Conservation (phyloP, 2,888 invertebrate genomes). For the Thereva nobilitata region DNA sequence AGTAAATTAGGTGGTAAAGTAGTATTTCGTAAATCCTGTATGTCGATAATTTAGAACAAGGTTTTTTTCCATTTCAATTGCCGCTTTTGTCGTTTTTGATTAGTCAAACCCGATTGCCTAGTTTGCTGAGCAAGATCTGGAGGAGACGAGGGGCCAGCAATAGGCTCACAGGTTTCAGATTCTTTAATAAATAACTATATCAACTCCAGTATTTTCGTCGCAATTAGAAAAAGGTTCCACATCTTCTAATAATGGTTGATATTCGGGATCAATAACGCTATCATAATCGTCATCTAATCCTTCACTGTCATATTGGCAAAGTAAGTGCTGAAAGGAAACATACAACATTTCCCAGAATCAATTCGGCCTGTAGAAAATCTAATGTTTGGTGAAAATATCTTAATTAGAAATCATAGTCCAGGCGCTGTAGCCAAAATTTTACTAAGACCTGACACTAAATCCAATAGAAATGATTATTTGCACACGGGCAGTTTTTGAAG, state of each 20-base stretch:
- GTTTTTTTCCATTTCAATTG: constrained; percentile 25
- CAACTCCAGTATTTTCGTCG: constrained; percentile 5
- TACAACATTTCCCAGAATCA: no score
- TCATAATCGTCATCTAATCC: constrained; percentile 24
- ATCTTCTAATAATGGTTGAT: constrained; percentile 17
- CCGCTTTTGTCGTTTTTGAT: constrained; percentile 11
- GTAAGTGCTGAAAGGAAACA: no score
- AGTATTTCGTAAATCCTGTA: constrained; percentile 18
- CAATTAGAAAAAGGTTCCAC: constrained; percentile 12
- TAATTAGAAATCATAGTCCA: no score
- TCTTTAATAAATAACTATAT: constrained; percentile 16
- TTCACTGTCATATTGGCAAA: constrained; percentile 16
- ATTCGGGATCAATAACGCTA: constrained; percentile 21
- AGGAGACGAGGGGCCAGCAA: neutral
- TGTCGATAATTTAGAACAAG: neutral
- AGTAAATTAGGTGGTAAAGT: constrained; percentile 29
- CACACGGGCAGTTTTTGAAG: no score
- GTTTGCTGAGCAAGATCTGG: constrained; percentile 3
- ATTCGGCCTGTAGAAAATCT: no score
- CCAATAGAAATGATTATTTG: no score
- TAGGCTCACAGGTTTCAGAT: constrained; percentile 1
- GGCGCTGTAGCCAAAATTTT: no score
- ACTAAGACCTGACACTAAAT: no score
- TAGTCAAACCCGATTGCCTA: constrained; percentile 2
- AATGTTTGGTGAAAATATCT: no score